Evolutionary conservation across 2,113 vertebrate species (phyloP).

Genomic region (Zosterops hypoxanthus): DNA sequence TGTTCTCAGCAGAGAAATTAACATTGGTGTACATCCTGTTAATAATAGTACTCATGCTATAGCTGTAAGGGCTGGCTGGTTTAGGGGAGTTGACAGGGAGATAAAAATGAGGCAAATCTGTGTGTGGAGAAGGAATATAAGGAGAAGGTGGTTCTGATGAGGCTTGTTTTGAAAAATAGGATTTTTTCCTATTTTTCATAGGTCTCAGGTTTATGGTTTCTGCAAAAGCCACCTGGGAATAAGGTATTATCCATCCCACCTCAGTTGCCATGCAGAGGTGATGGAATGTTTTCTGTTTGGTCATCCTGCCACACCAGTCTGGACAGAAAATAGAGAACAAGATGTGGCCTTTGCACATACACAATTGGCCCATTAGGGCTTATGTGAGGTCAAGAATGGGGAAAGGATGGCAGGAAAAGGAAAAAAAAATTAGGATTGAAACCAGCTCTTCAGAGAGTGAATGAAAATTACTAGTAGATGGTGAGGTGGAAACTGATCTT

Average conservation of each 20-base stretch:
- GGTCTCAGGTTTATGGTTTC: background rate
- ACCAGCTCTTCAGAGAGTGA: background rate
- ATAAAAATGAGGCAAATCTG: background rate
- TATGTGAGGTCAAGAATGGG: background rate
- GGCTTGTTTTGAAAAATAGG: background rate
- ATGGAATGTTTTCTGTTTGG: background rate
- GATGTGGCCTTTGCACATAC: rapidly evolving
- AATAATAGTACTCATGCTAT: background rate
- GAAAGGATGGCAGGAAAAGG: background rate
- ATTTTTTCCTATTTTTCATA: no score
- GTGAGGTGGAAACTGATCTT: background rate
- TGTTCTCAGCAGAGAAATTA: background rate
- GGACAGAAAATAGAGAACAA: background rate
- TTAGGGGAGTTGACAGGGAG: background rate
- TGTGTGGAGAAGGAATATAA: background rate
- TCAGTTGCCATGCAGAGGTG: background rate
- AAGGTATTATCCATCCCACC: background rate
- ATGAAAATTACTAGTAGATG: background rate
- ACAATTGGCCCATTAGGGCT: background rate
- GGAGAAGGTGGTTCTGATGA: background rate
- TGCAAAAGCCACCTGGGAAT: background rate
- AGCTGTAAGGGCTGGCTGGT: background rate
- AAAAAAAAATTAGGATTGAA: background rate
- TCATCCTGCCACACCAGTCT: background rate
- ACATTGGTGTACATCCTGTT: background rate